Percentiles rank a stretch among this genome's conserved stretches.
These are phyloP conservation scores for Ormyrus labotus DNA, from an alignment of 2,888 invertebrate species.

Conservation along the genomic window DNA sequence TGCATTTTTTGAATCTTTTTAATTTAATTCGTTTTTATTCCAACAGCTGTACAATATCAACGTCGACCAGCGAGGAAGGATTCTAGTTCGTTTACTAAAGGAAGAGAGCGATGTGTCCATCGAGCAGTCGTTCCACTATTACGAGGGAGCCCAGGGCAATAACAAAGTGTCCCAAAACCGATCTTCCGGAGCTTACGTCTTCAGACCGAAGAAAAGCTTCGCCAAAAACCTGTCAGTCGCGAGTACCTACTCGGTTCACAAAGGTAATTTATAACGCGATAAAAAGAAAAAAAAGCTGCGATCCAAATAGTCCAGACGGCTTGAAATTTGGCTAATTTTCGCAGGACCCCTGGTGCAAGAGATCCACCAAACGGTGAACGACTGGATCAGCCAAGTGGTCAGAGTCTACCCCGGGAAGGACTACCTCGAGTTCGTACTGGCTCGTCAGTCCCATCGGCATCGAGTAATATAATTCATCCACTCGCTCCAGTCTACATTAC, in stretches of 20 bases:
- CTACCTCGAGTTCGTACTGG: conserved; percentile 86
- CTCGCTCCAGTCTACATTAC: background rate
- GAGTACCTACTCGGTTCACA: conserved; percentile 60
- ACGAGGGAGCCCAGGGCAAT: conserved; percentile 83
- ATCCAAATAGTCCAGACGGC: too few species aligned
- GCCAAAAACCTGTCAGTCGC: conserved; percentile 68
- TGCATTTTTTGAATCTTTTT: too few species aligned
- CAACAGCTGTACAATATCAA: conserved; percentile 60
- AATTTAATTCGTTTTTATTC: conserved; percentile 16
- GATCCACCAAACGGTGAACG: conserved; percentile 80
- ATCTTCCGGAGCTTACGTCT: conserved; percentile 96
- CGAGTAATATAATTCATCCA: conserved; percentile 70
- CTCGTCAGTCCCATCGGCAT: conserved; percentile 86
- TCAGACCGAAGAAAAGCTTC: conserved; percentile 81
- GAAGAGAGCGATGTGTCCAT: conserved; percentile 65
- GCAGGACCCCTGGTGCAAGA: conserved; percentile 85
- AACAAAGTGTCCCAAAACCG: conserved; percentile 80
- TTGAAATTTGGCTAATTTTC: background rate
- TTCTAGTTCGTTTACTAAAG: conserved; percentile 59
- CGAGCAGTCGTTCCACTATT: conserved; percentile 84
- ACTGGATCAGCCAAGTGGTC: conserved; percentile 87
- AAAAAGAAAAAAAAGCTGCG: too few species aligned
- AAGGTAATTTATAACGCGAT: background rate
- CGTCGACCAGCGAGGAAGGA: conserved; percentile 57
- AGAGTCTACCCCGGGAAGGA: conserved; percentile 81